Base-by-base conservation (phyloP, 2,797 vertebrate genomes). In the Sylvia borin region DNA sequence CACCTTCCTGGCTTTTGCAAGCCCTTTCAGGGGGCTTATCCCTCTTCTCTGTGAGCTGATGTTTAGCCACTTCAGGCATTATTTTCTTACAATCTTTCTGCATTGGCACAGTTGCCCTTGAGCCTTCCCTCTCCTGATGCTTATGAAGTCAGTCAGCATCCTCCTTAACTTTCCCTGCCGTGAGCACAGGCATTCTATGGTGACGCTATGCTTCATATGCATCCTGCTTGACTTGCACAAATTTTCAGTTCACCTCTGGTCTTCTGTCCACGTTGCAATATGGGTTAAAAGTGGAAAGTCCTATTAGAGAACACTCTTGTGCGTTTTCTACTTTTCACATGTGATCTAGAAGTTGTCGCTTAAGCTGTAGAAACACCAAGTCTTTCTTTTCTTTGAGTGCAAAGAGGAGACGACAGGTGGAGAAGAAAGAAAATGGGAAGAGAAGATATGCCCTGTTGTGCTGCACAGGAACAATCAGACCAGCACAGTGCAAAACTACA, bases 201-300 rank as follows among this genome's bases (percentile, higher is more conserved):
- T 45, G 58, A 80, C 0, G 0, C 11, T 74, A 16, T 29, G 40
- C 38, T 73, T 82, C 0, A 0, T 3, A 1, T 67, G 61, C 8
- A 2, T 58, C 71, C 64, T 65, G 8, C 43, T 66, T 29, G 27
- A 45, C 38, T 94, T 61, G 32, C n/a, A 45, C 27, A n/a, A 34
- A 66, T 26, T 77, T 34, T 19, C 50, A 60, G 43, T 50, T 42
- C 36, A 53, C 20, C 34, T 73, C 55, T 80, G 31, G 48, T 53
- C 61, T 64, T 90, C 68, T 61, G 13, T 57, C 65, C 21, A 45
- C 0, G 1, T 21, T 21, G 32, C 31, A 43, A 5, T 34, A 40
- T 5, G 31, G 48, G 14, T 32, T 72, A 57, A 71, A 85, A 90
- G 27, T 5, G 10, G n/a, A 42, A 94, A 68, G 34, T 34, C 83